Evolutionary conservation across 2,797 vertebrate genomes (phyloP).

Genomic region (Pterois miles): DNA sequence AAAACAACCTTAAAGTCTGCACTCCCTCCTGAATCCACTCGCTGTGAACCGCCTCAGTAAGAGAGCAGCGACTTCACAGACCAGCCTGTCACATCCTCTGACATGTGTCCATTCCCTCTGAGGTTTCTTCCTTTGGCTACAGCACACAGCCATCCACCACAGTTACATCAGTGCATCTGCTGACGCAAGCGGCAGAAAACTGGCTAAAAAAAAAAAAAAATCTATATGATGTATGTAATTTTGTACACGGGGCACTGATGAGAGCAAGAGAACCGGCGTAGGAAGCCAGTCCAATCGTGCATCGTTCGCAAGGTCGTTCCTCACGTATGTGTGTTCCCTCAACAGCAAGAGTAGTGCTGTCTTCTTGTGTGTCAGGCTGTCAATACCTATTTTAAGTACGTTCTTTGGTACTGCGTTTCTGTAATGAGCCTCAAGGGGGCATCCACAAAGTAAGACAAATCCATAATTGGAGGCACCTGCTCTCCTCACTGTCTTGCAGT

Average conservation of each 20-base stretch:
- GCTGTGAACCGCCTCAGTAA: constrained; percentile 34
- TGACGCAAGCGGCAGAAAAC: constrained; percentile 35
- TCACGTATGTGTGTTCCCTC: constrained; percentile 22
- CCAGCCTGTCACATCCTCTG: constrained; percentile 56
- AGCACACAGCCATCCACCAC: constrained; percentile 4
- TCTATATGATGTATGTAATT: constrained; percentile 7
- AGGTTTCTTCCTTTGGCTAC: constrained; percentile 32
- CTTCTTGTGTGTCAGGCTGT: constrained; percentile 19
- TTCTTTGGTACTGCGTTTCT: constrained; percentile 44
- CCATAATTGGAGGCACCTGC: constrained; percentile 55
- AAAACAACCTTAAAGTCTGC: constrained; percentile 40
- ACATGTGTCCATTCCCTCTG: constrained; percentile 52
- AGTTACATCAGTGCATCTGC: constrained; percentile 28
- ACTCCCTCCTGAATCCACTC: constrained; percentile 21
- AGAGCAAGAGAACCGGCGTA: background rate
- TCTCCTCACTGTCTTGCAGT: constrained; percentile 45
- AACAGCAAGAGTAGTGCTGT: constrained; percentile 8
- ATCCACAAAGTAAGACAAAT: constrained; percentile 55
- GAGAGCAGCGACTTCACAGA: constrained; percentile 54
- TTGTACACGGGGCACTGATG: background rate
- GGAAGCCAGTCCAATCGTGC: constrained; percentile 38
- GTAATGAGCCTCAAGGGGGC: constrained; percentile 66
- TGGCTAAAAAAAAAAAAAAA: background rate
- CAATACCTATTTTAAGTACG: constrained; percentile 54
- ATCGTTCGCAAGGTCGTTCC: constrained; percentile 33